Evolutionary conservation across 2,888 invertebrate species (phyloP), one percentile per base, ranked within the genome.

Genomic region (Sympetrum striolatum): DNA sequence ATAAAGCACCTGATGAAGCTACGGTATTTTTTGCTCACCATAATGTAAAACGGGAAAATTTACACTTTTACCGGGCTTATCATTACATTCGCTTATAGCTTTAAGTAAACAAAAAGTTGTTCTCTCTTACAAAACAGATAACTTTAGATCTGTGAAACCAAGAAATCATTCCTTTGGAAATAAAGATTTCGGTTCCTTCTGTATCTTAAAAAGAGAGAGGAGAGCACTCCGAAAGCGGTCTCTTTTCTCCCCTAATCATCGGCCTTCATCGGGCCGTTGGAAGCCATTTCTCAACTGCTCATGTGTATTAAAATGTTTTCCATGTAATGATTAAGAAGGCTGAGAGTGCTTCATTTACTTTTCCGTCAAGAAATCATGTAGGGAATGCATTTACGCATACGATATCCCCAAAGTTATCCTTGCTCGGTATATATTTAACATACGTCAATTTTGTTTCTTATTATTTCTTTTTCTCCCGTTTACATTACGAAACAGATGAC

Each of bases 261-360:
- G 53, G 53, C 82, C 82, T 82, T 82, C 82, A 82, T 82, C 82
- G 58, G 18, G 31, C 58, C 82, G 35, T 31, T n/a, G 58, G 22
- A 58, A 31, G 82, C 35, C 58, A 82, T 82, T 82, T 82, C 35
- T 82, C 82, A 82, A 58, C 25, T 44, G 58, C 82, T 82, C 82
- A 35, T 53, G 53, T 48, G 82, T 53, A 82, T 82, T 82, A 82
- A 82, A 82, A 82, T 82, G 82, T 53, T 82, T 82, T 82, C 82
- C 82, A 35, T 82, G 82, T 82, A 58, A 82, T 82, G 82, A 82
- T 82, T 58, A 58, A 35, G 58, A 53, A 48, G 82, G 58, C 31
- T 25, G 31, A 58, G 44, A 82, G 82, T 82, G 82, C 82, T 31
- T 53, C 82, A 58, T 82, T 82, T 58, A 82, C 82, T 58, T 31